Evolutionary conservation across 2,113 vertebrate genomes (phyloP), one percentile per base, ranked within the genome.

Genomic region (Grallaria varia): DNA sequence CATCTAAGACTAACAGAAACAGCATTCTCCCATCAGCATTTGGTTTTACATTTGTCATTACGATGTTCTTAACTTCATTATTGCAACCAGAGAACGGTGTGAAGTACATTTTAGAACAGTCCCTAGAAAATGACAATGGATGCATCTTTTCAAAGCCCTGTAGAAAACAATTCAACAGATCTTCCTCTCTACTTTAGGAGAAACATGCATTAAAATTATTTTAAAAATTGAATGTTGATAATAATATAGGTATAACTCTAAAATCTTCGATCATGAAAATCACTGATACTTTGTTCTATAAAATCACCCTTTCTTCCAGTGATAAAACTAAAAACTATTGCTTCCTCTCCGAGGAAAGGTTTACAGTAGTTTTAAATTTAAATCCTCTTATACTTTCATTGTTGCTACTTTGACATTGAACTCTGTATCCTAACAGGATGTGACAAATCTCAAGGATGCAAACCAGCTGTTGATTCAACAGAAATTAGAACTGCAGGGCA

Each of bases 381-480:
- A 71, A 45, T 55, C 44, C 2, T 69, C 62, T 86, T 80, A 24
- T 9, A 6, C 25, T 85, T 89, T 59, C 63, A 47, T 1, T 27
- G 19, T 64, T 84, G 17, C 31, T 69, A 6, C 47, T 73, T 95
- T 92, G 68, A 93, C 74, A 75, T 90, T 75, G 45, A 93, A 40
- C 31, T 76, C 75, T 95, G 8, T 87, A 15, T 93, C 78, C 85
- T 73, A 81, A 97, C 95, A 99, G 99, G 99, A 99, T 81, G 92
- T 99, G 87, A 85, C 97, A 77, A 98, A 98, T 96, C 96, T 99
- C 74, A 99, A 97, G 89, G 99, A 99, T 95, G 99, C 99, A 77
- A 99, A 99, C 89, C 98, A 99, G 82, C 97, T 99, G 73, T 97
- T 99, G 96, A 99, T 99, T 97, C 98, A 99, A 94, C 99, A 99